Conservation (phyloP, 2,113 vertebrate genomes). For the Paramisgurnus dabryanus region DNA sequence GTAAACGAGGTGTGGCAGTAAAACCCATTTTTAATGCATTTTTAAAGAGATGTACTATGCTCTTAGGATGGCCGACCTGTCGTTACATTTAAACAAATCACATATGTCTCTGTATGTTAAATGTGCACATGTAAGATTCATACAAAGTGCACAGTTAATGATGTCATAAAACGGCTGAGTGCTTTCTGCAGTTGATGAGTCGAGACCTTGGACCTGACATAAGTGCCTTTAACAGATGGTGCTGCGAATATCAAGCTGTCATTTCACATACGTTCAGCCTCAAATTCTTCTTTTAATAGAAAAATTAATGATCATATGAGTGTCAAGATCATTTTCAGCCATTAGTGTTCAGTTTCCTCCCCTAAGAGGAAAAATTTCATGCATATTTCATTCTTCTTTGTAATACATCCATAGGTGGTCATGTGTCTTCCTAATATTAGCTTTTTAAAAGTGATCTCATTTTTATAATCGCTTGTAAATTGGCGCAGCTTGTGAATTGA, state of each 20-base stretch:
- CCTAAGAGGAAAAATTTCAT: not conserved
- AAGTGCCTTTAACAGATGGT: slow-evolving; percentile 30
- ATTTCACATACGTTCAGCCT: slow-evolving; percentile 12
- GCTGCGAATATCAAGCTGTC: slow-evolving; percentile 16
- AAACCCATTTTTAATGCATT: not conserved
- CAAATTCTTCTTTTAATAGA: slow-evolving; percentile 16
- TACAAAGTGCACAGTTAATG: slow-evolving; percentile 7
- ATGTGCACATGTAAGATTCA: slow-evolving; percentile 12
- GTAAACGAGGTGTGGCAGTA: no score
- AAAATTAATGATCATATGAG: slow-evolving; percentile 20
- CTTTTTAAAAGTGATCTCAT: not conserved
- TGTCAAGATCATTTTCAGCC: not conserved
- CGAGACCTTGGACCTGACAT: slow-evolving; percentile 17
- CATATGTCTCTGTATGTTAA: not conserved
- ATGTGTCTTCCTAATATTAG: not conserved
- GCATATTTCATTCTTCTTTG: slow-evolving; percentile 4
- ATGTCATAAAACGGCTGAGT: slow-evolving; percentile 30
- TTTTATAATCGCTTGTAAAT: not conserved
- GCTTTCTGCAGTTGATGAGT: not conserved
- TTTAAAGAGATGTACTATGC: not conserved
- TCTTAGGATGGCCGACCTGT: not conserved
- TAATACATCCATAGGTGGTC: not conserved
- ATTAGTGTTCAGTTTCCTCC: slow-evolving; percentile 1
- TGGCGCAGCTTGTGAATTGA: not conserved
- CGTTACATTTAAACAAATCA: not conserved